A percentile compares a stretch with the other conserved stretches of the same genome.
Conservation (phyloP, 2,113 vertebrate genomes). For the Recurvirostra avosetta region DNA sequence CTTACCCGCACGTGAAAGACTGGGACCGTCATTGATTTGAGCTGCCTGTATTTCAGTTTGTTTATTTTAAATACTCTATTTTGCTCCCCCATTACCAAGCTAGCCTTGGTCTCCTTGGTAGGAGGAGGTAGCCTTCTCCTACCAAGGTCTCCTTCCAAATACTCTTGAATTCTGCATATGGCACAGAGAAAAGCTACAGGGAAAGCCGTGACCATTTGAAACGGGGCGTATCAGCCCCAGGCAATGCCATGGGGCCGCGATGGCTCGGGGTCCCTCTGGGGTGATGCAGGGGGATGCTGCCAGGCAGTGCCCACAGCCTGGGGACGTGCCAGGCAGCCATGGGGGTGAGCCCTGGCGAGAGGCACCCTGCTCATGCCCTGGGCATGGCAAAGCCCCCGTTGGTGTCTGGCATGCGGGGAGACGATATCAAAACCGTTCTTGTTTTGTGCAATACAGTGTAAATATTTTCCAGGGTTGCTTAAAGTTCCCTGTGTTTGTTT, state of each 20-base stretch:
- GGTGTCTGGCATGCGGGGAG: accelerated
- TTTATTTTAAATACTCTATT: not conserved
- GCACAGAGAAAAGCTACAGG: not conserved
- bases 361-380: accelerated
- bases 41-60: not conserved
- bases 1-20: not conserved
- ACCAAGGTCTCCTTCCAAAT: not conserved
- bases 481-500: slow-evolving; percentile 8
- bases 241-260: accelerated
- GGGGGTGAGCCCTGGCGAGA: accelerated
- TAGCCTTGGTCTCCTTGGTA: not conserved
- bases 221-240: accelerated
- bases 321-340: accelerated
- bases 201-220: not conserved
- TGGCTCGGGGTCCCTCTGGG: not conserved
- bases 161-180: accelerated
- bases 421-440: not conserved
- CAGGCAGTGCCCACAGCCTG: accelerated
- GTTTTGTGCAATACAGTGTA: not conserved
- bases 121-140: too few relatives aligned
- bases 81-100: not conserved
- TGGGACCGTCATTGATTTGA: not conserved
- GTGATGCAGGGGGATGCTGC: not conserved
- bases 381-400: not conserved
- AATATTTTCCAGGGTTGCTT: slow-evolving; percentile 4